Conservation (phyloP, 2,888 invertebrate genomes). For the Willowsia nigromaculata region DNA sequence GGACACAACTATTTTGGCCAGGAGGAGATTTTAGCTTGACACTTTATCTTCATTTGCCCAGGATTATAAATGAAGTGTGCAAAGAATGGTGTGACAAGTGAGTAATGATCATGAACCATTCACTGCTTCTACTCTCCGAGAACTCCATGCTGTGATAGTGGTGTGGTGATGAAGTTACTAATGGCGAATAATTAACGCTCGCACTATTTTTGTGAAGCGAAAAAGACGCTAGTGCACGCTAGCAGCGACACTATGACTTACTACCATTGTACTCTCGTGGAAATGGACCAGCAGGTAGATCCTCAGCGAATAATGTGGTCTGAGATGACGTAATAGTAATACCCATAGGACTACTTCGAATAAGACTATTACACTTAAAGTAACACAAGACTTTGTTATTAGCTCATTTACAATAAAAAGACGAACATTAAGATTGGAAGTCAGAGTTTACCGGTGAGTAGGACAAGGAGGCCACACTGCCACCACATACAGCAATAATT, state of each 20-base stretch:
- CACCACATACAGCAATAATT: neutral
- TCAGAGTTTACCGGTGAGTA: no score
- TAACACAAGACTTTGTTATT: neutral
- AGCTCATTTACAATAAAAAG: neutral
- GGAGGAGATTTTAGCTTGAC: neutral
- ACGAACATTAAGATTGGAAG: neutral
- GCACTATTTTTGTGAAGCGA: neutral
- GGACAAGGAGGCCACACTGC: neutral
- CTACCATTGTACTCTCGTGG: neutral
- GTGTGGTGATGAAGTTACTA: neutral
- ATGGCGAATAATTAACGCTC: neutral
- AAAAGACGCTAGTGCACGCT: no score
- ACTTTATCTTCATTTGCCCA: neutral
- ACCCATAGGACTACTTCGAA: neutral
- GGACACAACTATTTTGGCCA: no score
- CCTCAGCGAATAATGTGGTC: neutral
- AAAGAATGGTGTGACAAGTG: neutral
- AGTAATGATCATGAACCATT: neutral
- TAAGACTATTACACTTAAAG: neutral
- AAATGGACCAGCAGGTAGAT: neutral
- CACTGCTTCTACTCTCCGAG: neutral
- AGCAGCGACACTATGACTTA: neutral
- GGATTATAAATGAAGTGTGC: neutral
- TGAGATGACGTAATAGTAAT: constrained; percentile 1
- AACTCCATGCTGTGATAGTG: neutral